Percentiles rank a stretch among this genome's conserved stretches.
Evolutionary conservation across 1,140 invertebrate genomes (phyloP).

Genomic region (Tetramorium simillimum): DNA sequence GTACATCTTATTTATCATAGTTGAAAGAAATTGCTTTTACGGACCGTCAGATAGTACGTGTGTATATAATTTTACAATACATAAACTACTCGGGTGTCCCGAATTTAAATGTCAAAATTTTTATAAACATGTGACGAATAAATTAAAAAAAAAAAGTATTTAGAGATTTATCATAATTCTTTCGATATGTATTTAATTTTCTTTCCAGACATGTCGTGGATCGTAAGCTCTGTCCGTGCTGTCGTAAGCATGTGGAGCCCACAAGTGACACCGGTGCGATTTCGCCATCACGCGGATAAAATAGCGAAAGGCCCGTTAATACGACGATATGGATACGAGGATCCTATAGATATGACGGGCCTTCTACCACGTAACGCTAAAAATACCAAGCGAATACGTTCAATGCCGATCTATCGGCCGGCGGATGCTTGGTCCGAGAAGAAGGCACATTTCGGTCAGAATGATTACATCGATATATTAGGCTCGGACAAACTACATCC

Average conservation of each 20-base stretch:
- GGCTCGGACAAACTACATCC: constrained; percentile 94
- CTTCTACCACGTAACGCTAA: constrained; percentile 87
- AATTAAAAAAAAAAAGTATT: no score
- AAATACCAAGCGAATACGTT: constrained; percentile 81
- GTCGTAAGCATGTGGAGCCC: constrained; percentile 77
- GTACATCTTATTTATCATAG: not conserved
- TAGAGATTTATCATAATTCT: no score
- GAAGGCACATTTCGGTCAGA: constrained; percentile 95
- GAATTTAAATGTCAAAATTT: no score
- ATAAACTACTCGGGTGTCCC: no score
- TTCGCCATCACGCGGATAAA: constrained; percentile 90
- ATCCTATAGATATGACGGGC: constrained; percentile 89
- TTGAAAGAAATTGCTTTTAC: not conserved
- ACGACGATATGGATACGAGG: constrained; percentile 90
- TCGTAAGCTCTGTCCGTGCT: constrained; percentile 65
- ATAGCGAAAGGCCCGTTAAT: constrained; percentile 87
- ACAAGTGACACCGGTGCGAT: constrained; percentile 84
- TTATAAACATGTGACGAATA: no score
- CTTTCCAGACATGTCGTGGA: constrained; percentile 74
- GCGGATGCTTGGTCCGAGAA: constrained; percentile 91
- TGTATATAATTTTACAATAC: no score
- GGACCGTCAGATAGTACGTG: not conserved
- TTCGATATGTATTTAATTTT: not conserved
- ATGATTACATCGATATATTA: constrained; percentile 98
- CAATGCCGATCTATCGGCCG: constrained; percentile 90